Evolutionary conservation across 2,797 vertebrate species (phyloP).

Genomic region (Petrocephalus sullivani): DNA sequence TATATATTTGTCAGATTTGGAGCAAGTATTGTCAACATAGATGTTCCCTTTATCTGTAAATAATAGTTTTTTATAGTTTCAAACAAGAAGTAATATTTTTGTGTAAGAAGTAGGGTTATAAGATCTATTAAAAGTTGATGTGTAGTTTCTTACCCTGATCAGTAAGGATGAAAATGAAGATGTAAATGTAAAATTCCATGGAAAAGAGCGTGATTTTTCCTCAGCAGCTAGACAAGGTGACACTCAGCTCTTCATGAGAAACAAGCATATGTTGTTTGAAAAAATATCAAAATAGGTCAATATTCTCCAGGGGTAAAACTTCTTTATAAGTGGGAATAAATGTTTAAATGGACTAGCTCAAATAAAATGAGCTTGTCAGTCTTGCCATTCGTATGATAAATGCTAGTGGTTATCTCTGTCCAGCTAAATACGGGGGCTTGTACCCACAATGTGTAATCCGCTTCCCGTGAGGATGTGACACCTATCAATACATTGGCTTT

Average conservation of each 20-base stretch:
- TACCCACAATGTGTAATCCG: too few species aligned
- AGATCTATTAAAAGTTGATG: background rate
- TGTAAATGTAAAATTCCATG: background rate
- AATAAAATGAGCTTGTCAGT: background rate
- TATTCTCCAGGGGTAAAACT: background rate
- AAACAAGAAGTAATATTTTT: too few species aligned
- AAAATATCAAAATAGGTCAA: background rate
- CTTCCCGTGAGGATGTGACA: too few species aligned
- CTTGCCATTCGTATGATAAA: background rate
- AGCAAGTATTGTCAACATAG: too few species aligned
- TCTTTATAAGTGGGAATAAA: background rate
- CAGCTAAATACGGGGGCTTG: too few species aligned
- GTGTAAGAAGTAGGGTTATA: background rate
- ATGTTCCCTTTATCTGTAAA: too few species aligned
- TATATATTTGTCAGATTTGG: too few species aligned
- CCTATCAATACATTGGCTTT: too few species aligned
- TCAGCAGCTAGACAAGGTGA: background rate
- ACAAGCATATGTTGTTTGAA: background rate
- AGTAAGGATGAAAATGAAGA: background rate
- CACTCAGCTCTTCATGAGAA: background rate
- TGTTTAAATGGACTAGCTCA: background rate
- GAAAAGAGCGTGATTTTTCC: background rate
- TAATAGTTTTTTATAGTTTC: too few species aligned
- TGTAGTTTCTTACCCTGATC: background rate
- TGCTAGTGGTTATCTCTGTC: too few species aligned